Conservation (phyloP, 2,113 vertebrate genomes). For the Mastomys coucha region DNA sequence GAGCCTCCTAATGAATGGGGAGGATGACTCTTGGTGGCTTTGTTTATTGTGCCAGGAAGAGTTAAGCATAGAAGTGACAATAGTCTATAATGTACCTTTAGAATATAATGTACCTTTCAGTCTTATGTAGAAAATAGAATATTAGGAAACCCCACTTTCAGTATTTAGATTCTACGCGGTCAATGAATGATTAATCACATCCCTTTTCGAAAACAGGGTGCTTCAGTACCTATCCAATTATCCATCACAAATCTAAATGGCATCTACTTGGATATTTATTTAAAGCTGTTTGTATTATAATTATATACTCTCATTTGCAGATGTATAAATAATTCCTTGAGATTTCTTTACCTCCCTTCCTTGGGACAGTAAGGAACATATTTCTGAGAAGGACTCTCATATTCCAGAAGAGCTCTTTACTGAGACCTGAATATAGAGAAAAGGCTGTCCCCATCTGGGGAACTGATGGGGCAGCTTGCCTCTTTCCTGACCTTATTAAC, state of each 20-base stretch:
- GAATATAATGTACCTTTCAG: background rate
- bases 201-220: background rate
- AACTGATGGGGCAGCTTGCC: background rate
- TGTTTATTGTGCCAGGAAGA: background rate
- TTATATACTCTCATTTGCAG: background rate
- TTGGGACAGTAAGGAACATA: background rate
- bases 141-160: background rate
- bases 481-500: conserved; percentile 40
- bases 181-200: background rate
- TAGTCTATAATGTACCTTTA: background rate
- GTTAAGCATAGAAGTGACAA: conserved; percentile 5
- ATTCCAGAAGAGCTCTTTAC: background rate
- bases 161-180: background rate
- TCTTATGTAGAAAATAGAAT: background rate
- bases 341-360: background rate
- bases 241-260: background rate
- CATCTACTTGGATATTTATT: background rate
- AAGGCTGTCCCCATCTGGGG: background rate
- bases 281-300: background rate
- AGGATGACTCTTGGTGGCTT: background rate
- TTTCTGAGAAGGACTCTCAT: background rate
- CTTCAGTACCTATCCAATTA: background rate
- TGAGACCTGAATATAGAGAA: background rate
- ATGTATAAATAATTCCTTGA: background rate
- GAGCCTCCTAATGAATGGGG: background rate